A percentile compares a stretch with the other conserved stretches of the same genome.
Evolutionary conservation across 2,888 invertebrate species (phyloP).

Genomic region (Allacma fusca): DNA sequence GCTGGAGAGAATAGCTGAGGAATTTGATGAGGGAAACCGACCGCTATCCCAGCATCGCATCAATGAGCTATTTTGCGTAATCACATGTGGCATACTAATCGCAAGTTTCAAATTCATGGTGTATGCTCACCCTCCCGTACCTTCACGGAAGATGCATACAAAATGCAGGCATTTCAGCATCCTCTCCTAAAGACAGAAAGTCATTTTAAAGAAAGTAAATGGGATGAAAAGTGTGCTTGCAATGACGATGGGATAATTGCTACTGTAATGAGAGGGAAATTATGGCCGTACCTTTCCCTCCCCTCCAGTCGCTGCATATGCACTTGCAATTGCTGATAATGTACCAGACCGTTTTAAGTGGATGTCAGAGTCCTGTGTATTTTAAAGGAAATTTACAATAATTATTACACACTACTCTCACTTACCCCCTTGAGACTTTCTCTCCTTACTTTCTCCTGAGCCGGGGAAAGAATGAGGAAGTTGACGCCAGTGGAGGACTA

Average conservation of each 20-base stretch:
- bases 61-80: constrained; percentile 12
- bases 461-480: too few species aligned
- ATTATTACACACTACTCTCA: too few species aligned
- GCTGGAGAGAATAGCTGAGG: not conserved
- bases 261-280: constrained; percentile 2
- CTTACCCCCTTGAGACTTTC: too few species aligned
- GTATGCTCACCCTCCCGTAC: not conserved
- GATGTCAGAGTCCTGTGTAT: too few species aligned
- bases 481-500: too few species aligned
- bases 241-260: not conserved
- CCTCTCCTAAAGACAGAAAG: not conserved
- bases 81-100: constrained; percentile 16
- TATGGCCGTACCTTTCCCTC: not conserved
- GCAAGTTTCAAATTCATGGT: not conserved
- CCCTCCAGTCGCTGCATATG: too few species aligned
- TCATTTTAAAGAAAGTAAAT: constrained; percentile 1
- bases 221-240: not conserved
- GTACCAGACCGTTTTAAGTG: too few species aligned
- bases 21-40: not conserved
- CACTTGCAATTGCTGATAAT: too few species aligned
- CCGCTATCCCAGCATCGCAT: not conserved
- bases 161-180: too few species aligned
- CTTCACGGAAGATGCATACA: too few species aligned
- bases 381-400: too few species aligned
- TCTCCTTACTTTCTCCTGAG: too few species aligned